Evolutionary conservation across 2,113 vertebrate species (phyloP), one percentile per base, ranked within the genome.

Genomic region (Struthio camelus): DNA sequence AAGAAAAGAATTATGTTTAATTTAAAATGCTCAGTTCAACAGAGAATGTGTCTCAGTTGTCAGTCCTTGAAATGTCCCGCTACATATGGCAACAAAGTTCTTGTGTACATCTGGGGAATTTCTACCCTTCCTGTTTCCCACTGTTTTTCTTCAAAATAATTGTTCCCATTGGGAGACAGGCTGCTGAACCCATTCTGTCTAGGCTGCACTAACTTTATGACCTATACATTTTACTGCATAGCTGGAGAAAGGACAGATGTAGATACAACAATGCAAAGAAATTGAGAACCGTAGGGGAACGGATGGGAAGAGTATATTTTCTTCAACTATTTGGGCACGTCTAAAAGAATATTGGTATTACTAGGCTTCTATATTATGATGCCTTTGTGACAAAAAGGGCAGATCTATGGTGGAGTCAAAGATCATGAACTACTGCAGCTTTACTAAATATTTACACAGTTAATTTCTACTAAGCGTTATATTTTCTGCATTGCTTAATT

Each of bases 141-240:
- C 18, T 85, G 50, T 20, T 88, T 90, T 80, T 80, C 87, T 89
- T 88, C 88, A 83, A 79, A 93, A 89, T 96, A 94, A 95, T 96
- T 97, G 79, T 95, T 94, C 90, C 94, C 93, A 46, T 9, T 87
- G 89, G 92, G 92, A 96, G 44, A 50, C 24, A 82, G 50, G 17
- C 34, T 79, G 70, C 65, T 91, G 92, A 94, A 89, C n/a, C 58
- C 70, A 11, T 71, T 81, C 66, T 79, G 5, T 85, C 77, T 66
- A 34, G 48, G 36, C 40, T 87, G 27, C 20, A 42, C 27, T 73
- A 70, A 85, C 62, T 89, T 89, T 77, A 79, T 62, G 62, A 58
- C 34, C 62, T 85, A n/a, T 38, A 58, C 20, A 32, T 66, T 77
- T 50, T 80, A 16, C 36, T 85, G 62, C 11, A 34, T 20, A 91